Base-by-base conservation (phyloP, 2,113 vertebrate species). In the Synodontis membranacea region DNA sequence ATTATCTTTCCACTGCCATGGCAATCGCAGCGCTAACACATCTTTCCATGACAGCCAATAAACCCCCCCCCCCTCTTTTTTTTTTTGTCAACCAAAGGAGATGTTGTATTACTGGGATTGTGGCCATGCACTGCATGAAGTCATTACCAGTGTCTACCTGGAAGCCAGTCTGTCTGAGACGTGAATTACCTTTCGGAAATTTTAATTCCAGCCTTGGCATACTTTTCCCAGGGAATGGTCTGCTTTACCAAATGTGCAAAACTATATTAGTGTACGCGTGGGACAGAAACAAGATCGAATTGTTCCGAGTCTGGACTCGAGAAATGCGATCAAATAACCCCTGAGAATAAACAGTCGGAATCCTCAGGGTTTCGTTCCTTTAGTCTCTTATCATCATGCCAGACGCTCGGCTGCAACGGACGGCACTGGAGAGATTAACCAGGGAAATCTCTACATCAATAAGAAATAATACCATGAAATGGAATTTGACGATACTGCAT, bases 21-120 rank as follows among this genome's bases (percentile, higher is more conserved):
- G 56, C 82, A 78, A 88, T 87, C 84, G 82, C 86, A 88, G 88
- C 86, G 86, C 86, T 84, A 88, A 90, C 88, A 80, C 34, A 0
- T 60, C 50, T 88, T 88, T 85, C 64, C 62, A 39, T 81, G 80
- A 81, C 80, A 81, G 80, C 21, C 37, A 81, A 81, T 62, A 81
- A 60, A 34, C 48, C 31, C 3, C 21, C 37, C 21, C 34, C 48
- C 31, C 3, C 21, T 54, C 21, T 70, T 88, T 87, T 84, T 58
- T 60, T 52, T 78, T 64, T 23, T 66, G 64, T 48, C 75, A 87
- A 37, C 68, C 34, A 79, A 46, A 84, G 23, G 28, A 2, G 25
- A 62, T 70, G 70, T 80, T 58, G 28, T 50, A 80, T 88, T 66
- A 34, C 83, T 2, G 44, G 58, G 70, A 60, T 25, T 21, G 12